These are phyloP conservation scores for Trigoniulus corallinus DNA, from an alignment of 1,140 invertebrate genomes.

Conservation along the genomic window DNA sequence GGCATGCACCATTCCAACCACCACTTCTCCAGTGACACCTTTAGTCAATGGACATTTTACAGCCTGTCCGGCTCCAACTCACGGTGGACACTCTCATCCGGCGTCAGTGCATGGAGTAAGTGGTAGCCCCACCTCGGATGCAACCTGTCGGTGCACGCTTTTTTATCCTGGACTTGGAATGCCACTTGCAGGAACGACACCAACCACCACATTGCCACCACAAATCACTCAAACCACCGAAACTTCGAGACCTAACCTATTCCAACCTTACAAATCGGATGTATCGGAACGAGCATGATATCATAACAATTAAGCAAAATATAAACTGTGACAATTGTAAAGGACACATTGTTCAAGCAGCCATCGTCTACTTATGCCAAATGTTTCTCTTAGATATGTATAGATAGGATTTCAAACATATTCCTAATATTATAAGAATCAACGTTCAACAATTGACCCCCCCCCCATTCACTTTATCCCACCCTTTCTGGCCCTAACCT, in stretches of 20 bases:
- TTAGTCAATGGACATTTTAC: slow-evolving; percentile 11
- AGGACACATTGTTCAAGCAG: no score
- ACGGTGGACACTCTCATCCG: slow-evolving; percentile 5
- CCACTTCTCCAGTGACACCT: neutral
- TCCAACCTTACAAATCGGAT: slow-evolving; percentile 17
- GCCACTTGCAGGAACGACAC: slow-evolving; percentile 1
- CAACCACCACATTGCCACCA: slow-evolving; percentile 1
- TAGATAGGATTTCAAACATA: no score
- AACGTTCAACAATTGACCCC: no score
- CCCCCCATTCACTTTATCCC: no score
- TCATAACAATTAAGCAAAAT: no score
- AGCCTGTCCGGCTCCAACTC: slow-evolving; percentile 1
- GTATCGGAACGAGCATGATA: slow-evolving; percentile 10
- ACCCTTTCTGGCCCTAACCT: no score
- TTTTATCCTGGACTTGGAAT: slow-evolving; percentile 6
- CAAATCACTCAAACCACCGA: neutral
- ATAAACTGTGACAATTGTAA: no score
- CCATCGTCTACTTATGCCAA: no score
- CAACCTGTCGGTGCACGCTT: slow-evolving; percentile 7
- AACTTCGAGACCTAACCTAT: slow-evolving; percentile 10
- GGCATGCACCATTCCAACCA: neutral
- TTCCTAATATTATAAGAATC: no score
- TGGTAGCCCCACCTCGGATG: slow-evolving; percentile 9
- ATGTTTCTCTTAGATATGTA: no score
- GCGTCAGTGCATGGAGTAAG: neutral